Evolutionary conservation across 2,113 vertebrate genomes (phyloP).

Genomic region (Prolemur simus): DNA sequence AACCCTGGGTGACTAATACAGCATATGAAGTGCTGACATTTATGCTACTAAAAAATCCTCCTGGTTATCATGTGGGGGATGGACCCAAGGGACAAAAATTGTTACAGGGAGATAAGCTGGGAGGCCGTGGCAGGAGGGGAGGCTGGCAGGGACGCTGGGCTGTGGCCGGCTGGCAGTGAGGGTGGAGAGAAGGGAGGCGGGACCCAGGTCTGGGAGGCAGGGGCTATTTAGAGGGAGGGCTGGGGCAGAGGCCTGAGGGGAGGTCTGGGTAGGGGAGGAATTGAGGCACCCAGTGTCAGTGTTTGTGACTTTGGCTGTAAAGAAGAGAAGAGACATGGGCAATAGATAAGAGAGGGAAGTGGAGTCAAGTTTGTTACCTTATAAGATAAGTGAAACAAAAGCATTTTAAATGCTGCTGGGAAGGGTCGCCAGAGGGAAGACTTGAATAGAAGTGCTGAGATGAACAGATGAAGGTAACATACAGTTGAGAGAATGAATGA

Average conservation of each 20-base stretch:
- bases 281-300: background rate
- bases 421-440: background rate
- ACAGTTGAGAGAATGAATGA: background rate
- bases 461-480: background rate
- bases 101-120: background rate
- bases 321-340: background rate
- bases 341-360: background rate
- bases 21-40: background rate
- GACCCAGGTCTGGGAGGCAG: background rate
- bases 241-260: background rate
- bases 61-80: background rate
- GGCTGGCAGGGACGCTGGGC: background rate
- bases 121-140: background rate
- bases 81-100: background rate
- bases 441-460: background rate
- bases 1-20: background rate
- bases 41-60: background rate
- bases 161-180: background rate
- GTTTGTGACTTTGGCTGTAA: background rate
- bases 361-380: background rate
- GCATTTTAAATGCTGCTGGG: background rate
- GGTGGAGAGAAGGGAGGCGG: background rate
- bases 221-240: background rate
- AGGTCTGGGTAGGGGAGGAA: background rate
- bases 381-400: background rate